Percentiles rank a stretch among this genome's conserved stretches.
Evolutionary conservation across 2,113 vertebrate genomes (phyloP).

Genomic region (Myotis davidii): DNA sequence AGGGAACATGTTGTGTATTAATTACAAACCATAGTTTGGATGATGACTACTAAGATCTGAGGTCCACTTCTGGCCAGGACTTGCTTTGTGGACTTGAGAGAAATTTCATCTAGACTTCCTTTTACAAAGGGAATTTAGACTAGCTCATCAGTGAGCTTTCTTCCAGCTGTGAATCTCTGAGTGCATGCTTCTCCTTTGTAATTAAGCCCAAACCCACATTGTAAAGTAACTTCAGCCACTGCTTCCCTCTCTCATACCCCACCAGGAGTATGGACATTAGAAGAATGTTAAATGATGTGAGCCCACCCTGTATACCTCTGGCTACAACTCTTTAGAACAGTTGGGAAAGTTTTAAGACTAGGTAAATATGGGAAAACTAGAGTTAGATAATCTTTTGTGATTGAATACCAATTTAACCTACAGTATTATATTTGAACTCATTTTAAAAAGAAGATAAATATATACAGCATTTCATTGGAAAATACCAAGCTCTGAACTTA

Average conservation of each 20-base stretch:
- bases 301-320: not conserved
- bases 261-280: not conserved
- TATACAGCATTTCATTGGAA: conserved; percentile 43
- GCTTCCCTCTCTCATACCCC: not conserved
- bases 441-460: conserved; percentile 32
- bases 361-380: conserved; percentile 48
- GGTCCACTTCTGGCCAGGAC: not conserved
- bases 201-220: not conserved
- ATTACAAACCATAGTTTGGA: not conserved
- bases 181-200: not conserved
- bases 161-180: not conserved
- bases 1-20: not conserved
- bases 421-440: not conserved
- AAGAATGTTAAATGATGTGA: not conserved
- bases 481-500: conserved; percentile 72
- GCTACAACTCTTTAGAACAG: conserved; percentile 32
- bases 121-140: not conserved
- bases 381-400: not conserved
- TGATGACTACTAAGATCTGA: not conserved
- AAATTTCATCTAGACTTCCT: not conserved
- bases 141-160: not conserved
- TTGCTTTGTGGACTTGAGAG: not conserved
- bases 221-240: not conserved
- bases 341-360: not conserved
- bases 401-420: not conserved